Percentiles rank a stretch among this genome's conserved stretches.
phyloP scores from a whole-genome alignment of 2,797 vertebrate species.

The Tenualosa thibaudeaui region DNA sequence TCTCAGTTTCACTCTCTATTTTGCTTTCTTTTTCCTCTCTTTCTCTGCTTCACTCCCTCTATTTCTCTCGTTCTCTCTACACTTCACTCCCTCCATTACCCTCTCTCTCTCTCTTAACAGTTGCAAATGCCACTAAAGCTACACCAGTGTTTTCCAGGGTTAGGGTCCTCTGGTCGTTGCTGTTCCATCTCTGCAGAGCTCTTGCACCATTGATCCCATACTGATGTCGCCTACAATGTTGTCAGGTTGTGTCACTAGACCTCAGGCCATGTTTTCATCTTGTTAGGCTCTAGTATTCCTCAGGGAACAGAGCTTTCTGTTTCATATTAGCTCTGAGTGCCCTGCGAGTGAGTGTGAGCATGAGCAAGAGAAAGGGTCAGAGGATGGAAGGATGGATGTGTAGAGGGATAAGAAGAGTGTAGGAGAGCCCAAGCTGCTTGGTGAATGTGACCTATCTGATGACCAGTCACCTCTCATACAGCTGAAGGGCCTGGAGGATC shows the following conservation, averaged over 20 bases:
- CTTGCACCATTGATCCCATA: conserved; percentile 54
- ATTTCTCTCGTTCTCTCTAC: background rate
- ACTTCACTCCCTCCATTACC: background rate
- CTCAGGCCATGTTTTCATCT: conserved; percentile 37
- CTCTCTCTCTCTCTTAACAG: conserved; percentile 39
- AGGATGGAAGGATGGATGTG: background rate
- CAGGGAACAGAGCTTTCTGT: background rate
- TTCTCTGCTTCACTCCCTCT: conserved; percentile 9
- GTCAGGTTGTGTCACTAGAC: conserved; percentile 31
- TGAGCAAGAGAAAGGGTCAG: background rate
- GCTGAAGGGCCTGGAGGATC: background rate
- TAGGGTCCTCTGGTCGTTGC: background rate
- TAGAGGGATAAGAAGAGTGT: background rate
- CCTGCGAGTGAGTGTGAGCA: background rate
- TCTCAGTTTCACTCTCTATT: conserved; percentile 21
- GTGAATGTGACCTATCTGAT: background rate
- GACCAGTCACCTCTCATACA: conserved; percentile 14
- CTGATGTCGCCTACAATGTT: conserved; percentile 40
- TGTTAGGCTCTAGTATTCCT: background rate
- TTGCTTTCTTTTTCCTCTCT: conserved; percentile 29
- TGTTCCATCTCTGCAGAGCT: background rate
- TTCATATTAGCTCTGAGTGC: background rate
- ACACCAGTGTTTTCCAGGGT: background rate
- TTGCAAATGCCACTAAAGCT: background rate
- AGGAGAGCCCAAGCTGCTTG: background rate